A percentile compares a stretch with the other conserved stretches of the same genome.
Conservation (phyloP, 2,888 invertebrate species). For the Sarcophaga rosellei region DNA sequence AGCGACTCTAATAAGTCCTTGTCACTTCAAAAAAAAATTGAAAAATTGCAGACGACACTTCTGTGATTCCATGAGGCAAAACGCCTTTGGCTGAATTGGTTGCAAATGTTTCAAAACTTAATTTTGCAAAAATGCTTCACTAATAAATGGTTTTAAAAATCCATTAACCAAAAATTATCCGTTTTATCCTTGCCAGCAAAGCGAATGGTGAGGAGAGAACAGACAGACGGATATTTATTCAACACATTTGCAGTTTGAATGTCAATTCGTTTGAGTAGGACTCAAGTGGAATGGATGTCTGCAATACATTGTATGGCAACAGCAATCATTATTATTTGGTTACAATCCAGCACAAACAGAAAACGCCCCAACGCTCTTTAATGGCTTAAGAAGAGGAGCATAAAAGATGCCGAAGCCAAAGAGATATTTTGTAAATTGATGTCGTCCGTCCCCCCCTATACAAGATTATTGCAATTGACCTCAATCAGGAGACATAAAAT, state of each 20-base stretch:
- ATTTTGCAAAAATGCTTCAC: background rate
- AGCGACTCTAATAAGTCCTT: background rate
- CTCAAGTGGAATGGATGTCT: background rate
- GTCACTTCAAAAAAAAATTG: background rate
- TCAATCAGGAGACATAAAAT: conserved; percentile 59
- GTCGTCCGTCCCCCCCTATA: conserved; percentile 9
- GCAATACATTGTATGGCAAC: background rate
- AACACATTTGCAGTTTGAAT: too few relatives aligned
- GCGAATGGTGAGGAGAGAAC: background rate
- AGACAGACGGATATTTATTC: background rate
- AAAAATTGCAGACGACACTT: background rate
- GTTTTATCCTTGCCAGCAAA: background rate
- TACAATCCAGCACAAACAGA: background rate
- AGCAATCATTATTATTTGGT: background rate
- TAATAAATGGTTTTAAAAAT: background rate
- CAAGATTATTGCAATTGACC: conserved; percentile 61
- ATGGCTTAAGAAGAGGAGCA: background rate
- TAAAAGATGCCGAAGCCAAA: background rate
- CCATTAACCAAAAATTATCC: background rate
- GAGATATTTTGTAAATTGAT: conserved; percentile 2
- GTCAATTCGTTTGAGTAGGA: too few relatives aligned
- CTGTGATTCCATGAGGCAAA: accelerated
- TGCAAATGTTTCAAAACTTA: background rate
- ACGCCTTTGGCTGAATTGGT: background rate
- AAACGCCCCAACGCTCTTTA: background rate